These are phyloP conservation scores for Loriculus beryllinus DNA, from an alignment of 2,797 vertebrate genomes.

Conservation along the genomic window DNA sequence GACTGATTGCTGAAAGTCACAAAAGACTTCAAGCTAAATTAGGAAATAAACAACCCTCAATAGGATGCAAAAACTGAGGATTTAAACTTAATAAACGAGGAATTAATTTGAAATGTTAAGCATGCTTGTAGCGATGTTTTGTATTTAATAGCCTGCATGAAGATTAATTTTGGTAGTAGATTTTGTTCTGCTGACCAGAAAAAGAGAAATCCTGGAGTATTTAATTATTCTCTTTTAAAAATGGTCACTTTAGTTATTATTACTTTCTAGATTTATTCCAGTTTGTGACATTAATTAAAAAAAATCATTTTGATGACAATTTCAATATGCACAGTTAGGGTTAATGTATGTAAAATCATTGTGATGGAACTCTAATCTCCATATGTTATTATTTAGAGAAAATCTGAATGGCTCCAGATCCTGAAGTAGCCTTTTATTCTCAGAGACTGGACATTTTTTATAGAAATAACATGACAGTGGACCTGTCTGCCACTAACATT, in stretches of 20 bases:
- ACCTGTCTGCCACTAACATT: background rate
- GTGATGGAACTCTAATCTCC: background rate
- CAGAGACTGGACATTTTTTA: background rate
- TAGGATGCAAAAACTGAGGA: background rate
- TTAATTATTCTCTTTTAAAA: background rate
- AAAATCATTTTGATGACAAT: background rate
- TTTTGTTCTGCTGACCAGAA: background rate
- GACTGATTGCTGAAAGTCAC: background rate
- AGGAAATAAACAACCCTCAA: background rate
- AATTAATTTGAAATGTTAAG: background rate
- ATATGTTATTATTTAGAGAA: background rate
- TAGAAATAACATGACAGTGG: background rate
- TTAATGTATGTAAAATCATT: background rate
- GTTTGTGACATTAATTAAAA: background rate
- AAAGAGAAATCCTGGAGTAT: background rate
- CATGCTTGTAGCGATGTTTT: background rate
- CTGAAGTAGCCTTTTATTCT: background rate
- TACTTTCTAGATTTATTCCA: background rate
- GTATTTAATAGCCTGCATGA: background rate
- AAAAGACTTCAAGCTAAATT: background rate
- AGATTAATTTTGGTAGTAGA: background rate
- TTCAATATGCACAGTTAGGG: background rate
- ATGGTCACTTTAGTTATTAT: background rate
- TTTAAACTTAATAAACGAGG: background rate
- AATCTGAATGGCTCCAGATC: background rate